A percentile compares a stretch with the other conserved stretches of the same genome.
Conservation (phyloP, 2,113 vertebrate species). For the Eretmochelys imbricata region DNA sequence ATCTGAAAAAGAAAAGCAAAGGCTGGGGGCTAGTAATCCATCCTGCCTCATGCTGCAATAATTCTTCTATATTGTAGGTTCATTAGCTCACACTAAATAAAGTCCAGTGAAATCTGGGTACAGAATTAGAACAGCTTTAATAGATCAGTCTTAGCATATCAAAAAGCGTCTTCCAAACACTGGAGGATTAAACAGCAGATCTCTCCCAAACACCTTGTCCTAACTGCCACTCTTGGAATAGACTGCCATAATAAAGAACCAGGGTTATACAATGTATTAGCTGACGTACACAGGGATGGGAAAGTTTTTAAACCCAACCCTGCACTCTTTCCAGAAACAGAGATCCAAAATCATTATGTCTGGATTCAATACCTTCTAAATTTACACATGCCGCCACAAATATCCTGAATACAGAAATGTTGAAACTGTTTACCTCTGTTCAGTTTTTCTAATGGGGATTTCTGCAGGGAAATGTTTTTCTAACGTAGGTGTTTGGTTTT, state of each 20-base stretch:
- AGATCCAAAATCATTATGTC: not conserved
- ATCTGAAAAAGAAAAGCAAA: not conserved
- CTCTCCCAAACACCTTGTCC: not conserved
- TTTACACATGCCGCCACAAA: not conserved
- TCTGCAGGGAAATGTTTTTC: not conserved
- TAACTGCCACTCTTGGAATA: not conserved
- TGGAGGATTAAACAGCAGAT: slow-evolving; percentile 4
- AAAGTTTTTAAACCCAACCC: not conserved
- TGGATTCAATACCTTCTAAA: not conserved
- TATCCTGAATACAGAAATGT: not conserved
- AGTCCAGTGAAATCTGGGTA: not conserved
- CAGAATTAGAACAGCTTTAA: not conserved
- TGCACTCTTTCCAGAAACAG: not conserved
- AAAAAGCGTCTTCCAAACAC: not conserved
- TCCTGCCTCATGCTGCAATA: not conserved
- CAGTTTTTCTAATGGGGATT: not conserved
- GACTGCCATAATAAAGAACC: not conserved
- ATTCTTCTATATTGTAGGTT: not conserved
- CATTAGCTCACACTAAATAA: slow-evolving; percentile 6
- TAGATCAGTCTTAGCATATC: not conserved
- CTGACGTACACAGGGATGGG: not conserved
- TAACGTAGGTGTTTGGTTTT: accelerated
- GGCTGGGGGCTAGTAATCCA: not conserved
- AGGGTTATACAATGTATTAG: not conserved
- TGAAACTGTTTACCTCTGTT: not conserved